Base-by-base conservation (phyloP, 2,113 vertebrate genomes). In the Sinocyclocheilus anophthalmus region DNA sequence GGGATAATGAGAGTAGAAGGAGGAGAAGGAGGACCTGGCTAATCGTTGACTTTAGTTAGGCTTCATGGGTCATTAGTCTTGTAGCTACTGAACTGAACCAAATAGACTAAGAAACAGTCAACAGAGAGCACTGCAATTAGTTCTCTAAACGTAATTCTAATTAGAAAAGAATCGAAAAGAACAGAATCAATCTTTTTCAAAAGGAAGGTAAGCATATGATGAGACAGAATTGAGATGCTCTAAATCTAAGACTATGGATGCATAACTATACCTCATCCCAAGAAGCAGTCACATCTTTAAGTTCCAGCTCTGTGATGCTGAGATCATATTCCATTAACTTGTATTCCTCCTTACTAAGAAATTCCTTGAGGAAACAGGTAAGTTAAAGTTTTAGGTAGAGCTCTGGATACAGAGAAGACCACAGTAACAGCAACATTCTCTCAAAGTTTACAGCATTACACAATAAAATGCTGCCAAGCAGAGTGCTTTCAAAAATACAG, bases 331-430 rank as follows among this genome's bases (percentile, higher is more conserved):
- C 98, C 93, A 97, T 87, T 9, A 95, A 92, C 91, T 96, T 96
- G 93, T 97, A 97, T 87, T 99, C 98, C 86, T 99, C 97, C 87
- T 97, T 98, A 92, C 96, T 94, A 89, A 99, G 94, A 91, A 97
- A 99, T 80, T 99, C 98, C 98, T 99, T 86, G 76, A 89, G 69
- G 39, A 59, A 13, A 26, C 20, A 70, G 22, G 73, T 24, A 20
- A 78, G 12, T 12, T 12, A 26, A 72, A 1, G 39, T 70, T 42
- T 53, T 48, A 20, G 55, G 72, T 24, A 33, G n/a, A 63, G 69
- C 26, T 65, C 48, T 85, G 72, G 57, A 85, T 82, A 87, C 22
- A 72, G 26, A 59, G 33, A 89, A 39, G 65, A 42, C 45, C 3
- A 55, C 67, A 33, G 76, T 81, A 14, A 85, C 48, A 22, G 20